phyloP scores from a whole-genome alignment of 1,140 invertebrate species.

The Zaprionus capensis region DNA sequence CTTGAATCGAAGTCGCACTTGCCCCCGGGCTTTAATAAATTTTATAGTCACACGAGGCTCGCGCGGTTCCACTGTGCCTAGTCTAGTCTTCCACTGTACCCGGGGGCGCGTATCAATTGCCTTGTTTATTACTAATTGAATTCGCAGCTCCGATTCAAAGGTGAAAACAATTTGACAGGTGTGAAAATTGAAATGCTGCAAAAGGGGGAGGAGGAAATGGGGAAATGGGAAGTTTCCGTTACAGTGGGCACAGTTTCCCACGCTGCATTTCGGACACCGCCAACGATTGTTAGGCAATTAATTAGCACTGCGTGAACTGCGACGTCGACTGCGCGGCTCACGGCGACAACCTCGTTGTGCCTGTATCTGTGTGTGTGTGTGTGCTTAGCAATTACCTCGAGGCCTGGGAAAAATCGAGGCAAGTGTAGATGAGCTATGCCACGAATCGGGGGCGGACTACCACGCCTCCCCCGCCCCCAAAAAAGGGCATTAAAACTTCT shows the following conservation, averaged over 20 bases:
- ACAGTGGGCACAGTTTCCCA: slow-evolving; percentile 57
- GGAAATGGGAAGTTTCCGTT: slow-evolving; percentile 20
- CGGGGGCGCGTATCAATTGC: slow-evolving; percentile 56
- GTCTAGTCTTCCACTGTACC: slow-evolving; percentile 1
- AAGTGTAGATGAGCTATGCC: slow-evolving; percentile 29
- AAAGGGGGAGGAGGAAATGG: neutral
- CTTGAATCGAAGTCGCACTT: slow-evolving; percentile 4
- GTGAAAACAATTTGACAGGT: slow-evolving; percentile 68
- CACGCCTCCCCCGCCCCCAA: neutral
- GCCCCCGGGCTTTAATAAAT: slow-evolving; percentile 79
- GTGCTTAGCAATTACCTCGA: slow-evolving; percentile 67
- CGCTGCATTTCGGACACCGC: slow-evolving; percentile 56
- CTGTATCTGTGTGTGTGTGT: slow-evolving; percentile 45
- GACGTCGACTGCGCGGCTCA: slow-evolving; percentile 10
- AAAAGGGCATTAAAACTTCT: slow-evolving; percentile 26
- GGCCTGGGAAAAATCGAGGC: slow-evolving; percentile 60
- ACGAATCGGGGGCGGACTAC: slow-evolving; percentile 5
- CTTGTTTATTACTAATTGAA: slow-evolving; percentile 83
- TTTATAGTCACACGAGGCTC: slow-evolving; percentile 68
- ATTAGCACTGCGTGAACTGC: slow-evolving; percentile 79
- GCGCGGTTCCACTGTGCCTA: neutral
- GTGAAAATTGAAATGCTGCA: slow-evolving; percentile 62
- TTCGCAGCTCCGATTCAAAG: slow-evolving; percentile 52
- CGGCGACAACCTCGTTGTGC: neutral
- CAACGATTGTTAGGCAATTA: slow-evolving; percentile 76